Conservation (phyloP, 2,797 vertebrate genomes). For the Champsocephalus gunnari region DNA sequence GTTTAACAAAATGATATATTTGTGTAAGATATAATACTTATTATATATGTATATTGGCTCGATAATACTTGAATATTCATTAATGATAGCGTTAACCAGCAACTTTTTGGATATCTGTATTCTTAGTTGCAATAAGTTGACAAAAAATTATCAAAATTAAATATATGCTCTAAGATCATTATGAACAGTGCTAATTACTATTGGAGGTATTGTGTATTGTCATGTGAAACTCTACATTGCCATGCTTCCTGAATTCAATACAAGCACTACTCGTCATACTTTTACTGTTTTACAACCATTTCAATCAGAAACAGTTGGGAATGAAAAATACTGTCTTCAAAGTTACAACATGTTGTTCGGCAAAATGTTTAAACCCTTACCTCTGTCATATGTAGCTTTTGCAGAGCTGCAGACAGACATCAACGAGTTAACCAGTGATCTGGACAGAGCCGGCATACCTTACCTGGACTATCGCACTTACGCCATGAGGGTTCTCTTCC, state of each 20-base stretch:
- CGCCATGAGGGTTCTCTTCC: constrained; percentile 96
- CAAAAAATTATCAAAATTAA: neutral
- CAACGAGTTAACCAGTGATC: constrained; percentile 95
- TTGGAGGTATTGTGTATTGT: too few relatives aligned
- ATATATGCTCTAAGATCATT: neutral
- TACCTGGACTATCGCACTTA: constrained; percentile 96
- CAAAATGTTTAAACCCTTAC: neutral
- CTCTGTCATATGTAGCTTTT: constrained; percentile 84
- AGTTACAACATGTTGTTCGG: neutral
- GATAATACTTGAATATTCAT: neutral
- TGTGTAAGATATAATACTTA: too few relatives aligned
- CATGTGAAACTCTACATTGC: neutral
- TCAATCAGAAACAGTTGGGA: neutral
- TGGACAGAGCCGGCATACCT: constrained; percentile 94
- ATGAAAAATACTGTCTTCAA: neutral
- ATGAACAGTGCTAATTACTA: neutral
- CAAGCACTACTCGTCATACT: neutral
- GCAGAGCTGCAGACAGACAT: constrained; percentile 98
- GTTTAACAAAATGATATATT: too few relatives aligned
- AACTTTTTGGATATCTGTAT: neutral
- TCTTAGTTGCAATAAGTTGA: neutral
- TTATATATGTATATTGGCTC: neutral
- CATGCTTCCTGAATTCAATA: neutral
- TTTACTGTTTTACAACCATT: neutral
- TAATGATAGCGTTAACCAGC: neutral